Evolutionary conservation across 2,113 vertebrate genomes (phyloP).

Genomic region (Burhinus bistriatus): DNA sequence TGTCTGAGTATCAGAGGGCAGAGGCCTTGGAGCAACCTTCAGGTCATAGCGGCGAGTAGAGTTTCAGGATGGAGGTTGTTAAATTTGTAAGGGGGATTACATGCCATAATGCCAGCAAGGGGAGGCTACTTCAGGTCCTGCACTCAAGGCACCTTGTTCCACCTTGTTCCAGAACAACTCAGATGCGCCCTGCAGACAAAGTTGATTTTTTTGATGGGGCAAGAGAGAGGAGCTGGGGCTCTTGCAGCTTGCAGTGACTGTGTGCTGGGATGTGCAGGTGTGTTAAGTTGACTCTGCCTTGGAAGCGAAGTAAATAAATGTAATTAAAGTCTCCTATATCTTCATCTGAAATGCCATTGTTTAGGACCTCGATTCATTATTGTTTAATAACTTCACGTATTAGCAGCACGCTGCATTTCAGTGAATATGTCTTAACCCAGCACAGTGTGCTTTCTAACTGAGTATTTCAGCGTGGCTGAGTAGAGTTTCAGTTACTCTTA

Average conservation of each 20-base stretch:
- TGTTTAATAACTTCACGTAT: not conserved
- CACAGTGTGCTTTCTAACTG: not conserved
- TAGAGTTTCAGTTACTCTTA: not conserved
- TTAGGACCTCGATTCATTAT: not conserved
- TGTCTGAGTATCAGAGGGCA: not conserved
- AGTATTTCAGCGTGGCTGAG: not conserved
- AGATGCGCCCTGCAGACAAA: not conserved
- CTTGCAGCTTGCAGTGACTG: not conserved
- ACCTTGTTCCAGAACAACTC: not conserved
- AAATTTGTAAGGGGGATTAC: not conserved
- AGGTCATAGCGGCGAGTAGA: rapidly evolving
- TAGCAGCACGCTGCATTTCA: not conserved
- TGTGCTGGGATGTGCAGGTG: not conserved
- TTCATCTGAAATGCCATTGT: not conserved
- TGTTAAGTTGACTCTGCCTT: not conserved
- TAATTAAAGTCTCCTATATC: not conserved
- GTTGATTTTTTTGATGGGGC: not conserved
- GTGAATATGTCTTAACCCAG: not conserved
- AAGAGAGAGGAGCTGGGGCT: not conserved
- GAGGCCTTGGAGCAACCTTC: not conserved
- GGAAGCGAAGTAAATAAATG: not conserved
- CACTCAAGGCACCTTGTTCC: not conserved
- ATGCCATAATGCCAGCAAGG: not conserved
- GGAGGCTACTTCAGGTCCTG: not conserved
- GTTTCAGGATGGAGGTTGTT: not conserved